These are phyloP conservation scores for Epistrophe grossulariae DNA, from an alignment of 2,888 invertebrate species.

Conservation along the genomic window DNA sequence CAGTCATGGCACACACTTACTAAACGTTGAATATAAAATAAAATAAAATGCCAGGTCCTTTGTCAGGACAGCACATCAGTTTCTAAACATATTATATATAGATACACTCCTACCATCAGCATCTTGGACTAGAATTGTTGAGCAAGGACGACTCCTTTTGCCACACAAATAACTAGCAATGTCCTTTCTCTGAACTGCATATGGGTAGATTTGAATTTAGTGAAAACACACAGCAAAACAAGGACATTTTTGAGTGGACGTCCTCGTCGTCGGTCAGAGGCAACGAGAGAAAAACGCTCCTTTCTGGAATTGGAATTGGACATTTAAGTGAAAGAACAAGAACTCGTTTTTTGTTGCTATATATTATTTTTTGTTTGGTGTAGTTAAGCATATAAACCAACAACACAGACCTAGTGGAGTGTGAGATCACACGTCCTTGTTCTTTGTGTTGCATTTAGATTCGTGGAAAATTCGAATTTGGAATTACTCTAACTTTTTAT, in stretches of 20 bases:
- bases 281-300: not conserved
- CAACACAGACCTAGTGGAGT: constrained; percentile 12
- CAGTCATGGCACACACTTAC: constrained; percentile 14
- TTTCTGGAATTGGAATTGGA: constrained; percentile 39
- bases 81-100: not conserved
- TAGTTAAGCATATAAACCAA: constrained; percentile 17
- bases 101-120: not conserved
- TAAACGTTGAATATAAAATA: constrained; percentile 21
- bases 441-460: not conserved
- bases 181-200: constrained; percentile 12
- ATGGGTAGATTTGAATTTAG: not conserved
- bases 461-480: constrained; percentile 46
- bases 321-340: constrained; percentile 38
- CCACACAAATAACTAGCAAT: constrained; percentile 7
- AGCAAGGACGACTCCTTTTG: constrained; percentile 5
- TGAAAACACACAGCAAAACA: constrained; percentile 9
- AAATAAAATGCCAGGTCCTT: constrained; percentile 35
- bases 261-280: not conserved
- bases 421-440: constrained; percentile 35
- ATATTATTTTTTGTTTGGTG: not conserved
- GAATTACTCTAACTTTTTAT: constrained; percentile 57
- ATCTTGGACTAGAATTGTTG: constrained; percentile 5
- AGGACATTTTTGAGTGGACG: constrained; percentile 10
- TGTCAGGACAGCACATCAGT: constrained; percentile 39
- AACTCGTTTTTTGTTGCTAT: constrained; percentile 1